Evolutionary conservation across 2,113 vertebrate species (phyloP), one percentile per base, ranked within the genome.

Genomic region (Saguinus imperator): DNA sequence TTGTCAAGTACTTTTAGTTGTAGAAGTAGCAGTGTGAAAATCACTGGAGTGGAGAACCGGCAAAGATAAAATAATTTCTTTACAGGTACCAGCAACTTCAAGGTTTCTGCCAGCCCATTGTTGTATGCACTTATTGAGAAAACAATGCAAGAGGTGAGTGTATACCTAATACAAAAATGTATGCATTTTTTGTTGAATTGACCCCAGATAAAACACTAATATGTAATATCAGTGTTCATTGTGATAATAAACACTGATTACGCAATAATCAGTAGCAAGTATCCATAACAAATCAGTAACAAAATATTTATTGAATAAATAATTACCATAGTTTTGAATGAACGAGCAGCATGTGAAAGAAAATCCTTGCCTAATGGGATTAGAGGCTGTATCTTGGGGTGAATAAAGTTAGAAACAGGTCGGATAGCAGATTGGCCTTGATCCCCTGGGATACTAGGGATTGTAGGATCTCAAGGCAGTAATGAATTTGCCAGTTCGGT

Each of bases 61-160:
- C n/a, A n/a, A n/a, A 95, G 48, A 82, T 96, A 72, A 96, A 55
- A 68, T 86, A 17, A 61, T 95, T 52, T 96, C 75, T 96, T 95
- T 95, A 29, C 94, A 99, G 99, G 99, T 94, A 90, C 13, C 23
- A 64, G 0, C 0, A 43, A 86, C 0, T 94, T 99, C 94, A 99
- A 98, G 97, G 99, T 99, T 86, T 98, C 99, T 94, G 99, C 98
- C 43, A 99, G 99, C 92, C 99, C 99, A 0, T 32, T 99, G 97
- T 82, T 99, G 97, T 98, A 99, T 79, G 97, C 77, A 0, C 96
- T 99, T 82, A 97, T 99, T 84, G 95, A 98, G 93, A 97, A 96
- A 88, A 96, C 97, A 0, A 90, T 99, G 97, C 98, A 98, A 37
- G 98, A 98, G 98, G 99, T 99, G 97, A 99, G 98, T 98, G 6